Evolutionary conservation across 2,113 vertebrate species (phyloP), one percentile per base, ranked within the genome.

Genomic region (Prionailurus bengalensis): DNA sequence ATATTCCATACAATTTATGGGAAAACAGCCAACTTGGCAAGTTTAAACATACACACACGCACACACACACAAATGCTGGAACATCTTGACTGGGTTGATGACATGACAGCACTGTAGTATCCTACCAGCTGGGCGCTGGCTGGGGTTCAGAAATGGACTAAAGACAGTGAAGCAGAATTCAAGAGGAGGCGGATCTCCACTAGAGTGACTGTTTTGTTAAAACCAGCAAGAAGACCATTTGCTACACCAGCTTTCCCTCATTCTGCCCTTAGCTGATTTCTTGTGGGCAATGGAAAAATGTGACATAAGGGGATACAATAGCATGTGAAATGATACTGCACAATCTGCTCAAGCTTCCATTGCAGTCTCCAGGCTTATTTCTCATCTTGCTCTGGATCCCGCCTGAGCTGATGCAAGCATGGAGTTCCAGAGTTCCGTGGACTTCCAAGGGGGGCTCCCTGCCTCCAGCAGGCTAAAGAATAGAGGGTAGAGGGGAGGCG

Each of bases 141-240:
- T 78, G 79, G 71, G 10, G 21, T 81, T 98, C 97, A 91, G 81
- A 92, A 97, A 63, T 15, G 91, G 55, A 89, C 95, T 97, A 83
- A 92, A 95, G 73, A 94, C n/a, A 90, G 36, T 0, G 5, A 86
- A 81, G 73, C 85, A 93, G 97, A 98, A 95, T 89, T 74, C 58
- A 55, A 53, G 78, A 66, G 39, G 39, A 83, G 55, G 51, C 39
- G 0, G 65, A 53, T 68, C 55, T 91, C 53, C 51, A 51, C 61
- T 31, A 55, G 58, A 36, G 45, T 17, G 81, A 36, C 66, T 97
- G 94, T 90, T 97, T 95, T 97, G 95, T 94, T 74, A 85, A 94
- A 94, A 82, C 68, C 79, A 94, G 91, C 97, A 93, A 91, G 68
- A 95, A 97, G 89, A 97, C 91, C 95, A 96, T 96, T 93, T 96